These are phyloP conservation scores for Drosophila sturtevanti DNA, from an alignment of 1,140 invertebrate genomes.

Conservation along the genomic window DNA sequence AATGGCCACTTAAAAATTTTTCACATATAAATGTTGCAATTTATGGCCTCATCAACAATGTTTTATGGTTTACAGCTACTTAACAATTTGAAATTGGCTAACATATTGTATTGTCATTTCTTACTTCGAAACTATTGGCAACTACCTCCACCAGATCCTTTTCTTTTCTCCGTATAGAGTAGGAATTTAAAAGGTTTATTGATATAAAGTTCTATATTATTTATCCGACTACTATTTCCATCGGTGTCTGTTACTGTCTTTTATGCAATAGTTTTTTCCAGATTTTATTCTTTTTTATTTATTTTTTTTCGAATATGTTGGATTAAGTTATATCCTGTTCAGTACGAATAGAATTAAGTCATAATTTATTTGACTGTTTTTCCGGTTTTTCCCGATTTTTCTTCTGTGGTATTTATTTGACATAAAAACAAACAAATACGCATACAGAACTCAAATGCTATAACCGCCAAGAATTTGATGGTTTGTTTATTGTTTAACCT, in stretches of 20 bases:
- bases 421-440: slow-evolving; percentile 49
- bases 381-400: slow-evolving; percentile 18
- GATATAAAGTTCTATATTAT: too few species aligned
- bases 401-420: slow-evolving; percentile 53
- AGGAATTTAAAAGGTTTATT: too few species aligned
- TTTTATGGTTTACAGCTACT: background rate
- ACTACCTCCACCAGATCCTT: too few species aligned
- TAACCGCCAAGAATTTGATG: slow-evolving; percentile 66
- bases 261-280: background rate
- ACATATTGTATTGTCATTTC: background rate
- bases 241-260: too few species aligned
- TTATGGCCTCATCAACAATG: background rate
- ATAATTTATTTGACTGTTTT: background rate
- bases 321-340: background rate
- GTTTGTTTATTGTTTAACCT: slow-evolving; percentile 68
- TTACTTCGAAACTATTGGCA: too few species aligned
- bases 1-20: background rate
- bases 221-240: too few species aligned
- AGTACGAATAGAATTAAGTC: background rate
- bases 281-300: background rate
- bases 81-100: background rate
- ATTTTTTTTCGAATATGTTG: background rate
- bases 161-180: too few species aligned
- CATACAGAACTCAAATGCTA: slow-evolving; percentile 39
- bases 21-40: too few species aligned